These are phyloP conservation scores for Lethrus apterus DNA, from an alignment of 1,140 invertebrate species.

Conservation along the genomic window DNA sequence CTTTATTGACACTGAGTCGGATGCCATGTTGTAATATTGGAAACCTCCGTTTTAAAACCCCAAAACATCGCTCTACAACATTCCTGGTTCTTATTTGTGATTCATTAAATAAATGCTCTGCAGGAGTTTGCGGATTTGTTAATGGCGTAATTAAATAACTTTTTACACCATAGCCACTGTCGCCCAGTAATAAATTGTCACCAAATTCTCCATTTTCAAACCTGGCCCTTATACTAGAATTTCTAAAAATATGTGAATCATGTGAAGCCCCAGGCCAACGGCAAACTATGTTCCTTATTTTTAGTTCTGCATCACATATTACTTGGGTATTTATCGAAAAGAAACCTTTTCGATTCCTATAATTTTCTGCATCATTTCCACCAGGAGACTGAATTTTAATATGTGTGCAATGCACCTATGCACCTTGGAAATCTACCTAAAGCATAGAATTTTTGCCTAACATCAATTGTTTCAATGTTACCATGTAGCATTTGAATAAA, in stretches of 20 bases:
- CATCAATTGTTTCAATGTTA: no score
- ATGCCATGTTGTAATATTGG: conserved; percentile 30
- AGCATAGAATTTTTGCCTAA: no score
- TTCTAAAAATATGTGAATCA: conserved; percentile 17
- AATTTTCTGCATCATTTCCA: conserved; percentile 17
- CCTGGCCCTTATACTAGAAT: conserved; percentile 14
- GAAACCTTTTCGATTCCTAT: conserved; percentile 33
- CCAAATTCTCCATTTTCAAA: conserved; percentile 6
- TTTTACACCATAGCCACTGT: conserved; percentile 14
- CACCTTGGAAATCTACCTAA: conserved; percentile 26
- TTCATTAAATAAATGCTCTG: conserved; percentile 32
- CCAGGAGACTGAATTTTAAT: conserved; percentile 22
- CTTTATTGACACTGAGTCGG: conserved; percentile 25
- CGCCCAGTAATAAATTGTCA: conserved; percentile 25
- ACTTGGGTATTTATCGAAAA: conserved; percentile 34
- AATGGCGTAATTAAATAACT: conserved; percentile 31
- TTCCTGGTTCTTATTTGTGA: conserved; percentile 36
- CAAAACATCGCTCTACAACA: conserved; percentile 37
- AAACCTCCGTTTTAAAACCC: conserved; percentile 39
- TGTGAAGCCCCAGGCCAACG: conserved; percentile 34
- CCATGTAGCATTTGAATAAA: no score
- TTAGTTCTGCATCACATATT: conserved; percentile 30
- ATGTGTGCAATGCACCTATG: conserved; percentile 32
- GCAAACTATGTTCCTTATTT: conserved; percentile 38
- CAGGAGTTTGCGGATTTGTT: conserved; percentile 19